phyloP scores from a whole-genome alignment of 2,888 invertebrate genomes.

The Acronicta aceris region DNA sequence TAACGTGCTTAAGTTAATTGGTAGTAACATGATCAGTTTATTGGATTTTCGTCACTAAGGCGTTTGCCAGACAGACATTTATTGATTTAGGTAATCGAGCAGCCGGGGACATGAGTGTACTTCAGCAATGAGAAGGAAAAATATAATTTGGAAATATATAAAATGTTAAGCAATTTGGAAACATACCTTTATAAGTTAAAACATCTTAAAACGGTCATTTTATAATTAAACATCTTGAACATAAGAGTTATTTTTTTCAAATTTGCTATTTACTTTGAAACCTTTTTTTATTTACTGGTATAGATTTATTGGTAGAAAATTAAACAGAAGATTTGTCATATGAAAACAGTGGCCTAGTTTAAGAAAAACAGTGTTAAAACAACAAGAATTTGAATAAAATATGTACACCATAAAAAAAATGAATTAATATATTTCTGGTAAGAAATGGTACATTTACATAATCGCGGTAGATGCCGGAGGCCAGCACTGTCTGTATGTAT shows the following conservation, averaged over 20 bases:
- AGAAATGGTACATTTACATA: conserved; percentile 48
- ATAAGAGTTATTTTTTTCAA: too few species aligned
- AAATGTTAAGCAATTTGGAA: too few species aligned
- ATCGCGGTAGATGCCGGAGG: conserved; percentile 41
- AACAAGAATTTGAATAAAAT: conserved; percentile 33
- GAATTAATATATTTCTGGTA: conserved; percentile 45
- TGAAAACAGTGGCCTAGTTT: not conserved
- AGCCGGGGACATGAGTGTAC: too few species aligned
- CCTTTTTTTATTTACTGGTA: too few species aligned
- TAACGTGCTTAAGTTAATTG: not conserved
- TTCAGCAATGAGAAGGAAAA: too few species aligned
- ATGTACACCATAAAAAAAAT: conserved; percentile 36
- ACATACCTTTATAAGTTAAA: too few species aligned
- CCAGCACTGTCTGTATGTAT: conserved; percentile 49
- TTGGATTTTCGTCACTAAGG: not conserved
- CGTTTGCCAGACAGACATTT: not conserved
- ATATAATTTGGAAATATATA: too few species aligned
- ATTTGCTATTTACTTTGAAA: too few species aligned
- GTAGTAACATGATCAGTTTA: not conserved
- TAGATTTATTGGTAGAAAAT: too few species aligned
- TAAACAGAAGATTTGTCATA: not conserved
- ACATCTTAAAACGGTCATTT: too few species aligned
- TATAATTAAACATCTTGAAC: too few species aligned
- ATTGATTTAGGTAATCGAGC: too few species aligned
- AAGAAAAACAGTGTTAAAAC: conserved; percentile 14